These are phyloP conservation scores for Acrobasis repandana DNA, from an alignment of 2,888 invertebrate species.

Conservation along the genomic window DNA sequence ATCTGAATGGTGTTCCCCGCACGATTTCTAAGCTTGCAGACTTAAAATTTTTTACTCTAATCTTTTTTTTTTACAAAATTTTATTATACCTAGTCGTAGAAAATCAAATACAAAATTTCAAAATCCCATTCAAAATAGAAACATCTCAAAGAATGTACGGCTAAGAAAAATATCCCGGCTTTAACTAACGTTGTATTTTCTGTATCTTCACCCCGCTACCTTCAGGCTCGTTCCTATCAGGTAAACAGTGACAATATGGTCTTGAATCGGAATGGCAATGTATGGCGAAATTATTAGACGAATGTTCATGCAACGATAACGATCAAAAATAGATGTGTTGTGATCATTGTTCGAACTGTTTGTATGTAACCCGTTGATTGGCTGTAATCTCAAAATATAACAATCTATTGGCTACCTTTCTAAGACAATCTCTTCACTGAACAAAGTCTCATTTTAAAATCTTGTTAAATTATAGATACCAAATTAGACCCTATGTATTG, in stretches of 20 bases:
- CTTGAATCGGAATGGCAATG: constrained; percentile 79
- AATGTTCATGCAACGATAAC: constrained; percentile 60
- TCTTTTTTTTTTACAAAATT: not conserved
- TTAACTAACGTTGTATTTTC: constrained; percentile 83
- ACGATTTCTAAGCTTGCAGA: constrained; percentile 13
- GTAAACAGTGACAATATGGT: constrained; percentile 85
- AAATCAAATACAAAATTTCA: constrained; percentile 5
- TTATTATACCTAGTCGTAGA: not conserved
- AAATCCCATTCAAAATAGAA: constrained; percentile 31
- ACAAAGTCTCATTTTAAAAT: constrained; percentile 35
- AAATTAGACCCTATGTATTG: constrained; percentile 66
- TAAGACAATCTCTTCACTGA: constrained; percentile 25
- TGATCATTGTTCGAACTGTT: constrained; percentile 60
- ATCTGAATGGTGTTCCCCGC: constrained; percentile 40
- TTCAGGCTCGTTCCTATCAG: constrained; percentile 93
- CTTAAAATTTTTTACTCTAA: constrained; percentile 12
- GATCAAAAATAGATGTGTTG: constrained; percentile 67
- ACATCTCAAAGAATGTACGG: constrained; percentile 42
- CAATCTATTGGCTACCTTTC: constrained; percentile 46
- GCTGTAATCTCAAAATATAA: constrained; percentile 55
- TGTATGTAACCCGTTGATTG: constrained; percentile 65
- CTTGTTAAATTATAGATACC: constrained; percentile 45
- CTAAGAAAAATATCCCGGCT: constrained; percentile 49
- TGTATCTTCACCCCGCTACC: constrained; percentile 86
- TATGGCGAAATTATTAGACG: constrained; percentile 79